These are phyloP conservation scores for Dryococelus australis DNA, from an alignment of 2,888 invertebrate genomes.

Conservation along the genomic window DNA sequence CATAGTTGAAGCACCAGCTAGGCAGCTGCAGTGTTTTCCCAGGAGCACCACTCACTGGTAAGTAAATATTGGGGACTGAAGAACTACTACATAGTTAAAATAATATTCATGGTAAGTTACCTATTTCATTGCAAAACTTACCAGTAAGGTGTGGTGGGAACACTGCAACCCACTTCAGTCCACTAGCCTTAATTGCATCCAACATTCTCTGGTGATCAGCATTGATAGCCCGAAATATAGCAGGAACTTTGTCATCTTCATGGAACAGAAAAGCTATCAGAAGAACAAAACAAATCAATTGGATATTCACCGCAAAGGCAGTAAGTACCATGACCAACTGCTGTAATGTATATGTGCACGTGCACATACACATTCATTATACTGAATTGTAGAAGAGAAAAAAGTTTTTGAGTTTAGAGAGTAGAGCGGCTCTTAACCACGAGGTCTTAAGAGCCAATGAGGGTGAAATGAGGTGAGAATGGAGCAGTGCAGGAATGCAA, in stretches of 20 bases:
- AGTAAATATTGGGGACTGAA: slow-evolving; percentile 28
- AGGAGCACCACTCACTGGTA: neutral
- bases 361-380: no score
- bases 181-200: slow-evolving; percentile 69
- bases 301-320: no score
- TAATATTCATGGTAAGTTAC: slow-evolving; percentile 28
- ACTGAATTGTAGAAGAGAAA: no score
- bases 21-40: no score
- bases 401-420: no score
- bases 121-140: neutral
- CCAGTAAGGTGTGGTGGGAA: slow-evolving; percentile 77
- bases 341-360: no score
- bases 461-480: no score
- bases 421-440: no score
- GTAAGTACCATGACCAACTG: no score
- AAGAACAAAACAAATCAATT: slow-evolving; percentile 5
- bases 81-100: slow-evolving; percentile 31
- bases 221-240: slow-evolving; percentile 73
- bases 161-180: slow-evolving; percentile 76
- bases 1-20: no score
- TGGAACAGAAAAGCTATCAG: slow-evolving; percentile 76
- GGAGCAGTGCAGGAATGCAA: no score
- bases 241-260: slow-evolving; percentile 77
- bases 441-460: no score
- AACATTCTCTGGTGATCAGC: slow-evolving; percentile 82